Percentiles rank a stretch among this genome's conserved stretches.
Evolutionary conservation across 1,140 invertebrate species (phyloP).

Genomic region (Papilio machaon): DNA sequence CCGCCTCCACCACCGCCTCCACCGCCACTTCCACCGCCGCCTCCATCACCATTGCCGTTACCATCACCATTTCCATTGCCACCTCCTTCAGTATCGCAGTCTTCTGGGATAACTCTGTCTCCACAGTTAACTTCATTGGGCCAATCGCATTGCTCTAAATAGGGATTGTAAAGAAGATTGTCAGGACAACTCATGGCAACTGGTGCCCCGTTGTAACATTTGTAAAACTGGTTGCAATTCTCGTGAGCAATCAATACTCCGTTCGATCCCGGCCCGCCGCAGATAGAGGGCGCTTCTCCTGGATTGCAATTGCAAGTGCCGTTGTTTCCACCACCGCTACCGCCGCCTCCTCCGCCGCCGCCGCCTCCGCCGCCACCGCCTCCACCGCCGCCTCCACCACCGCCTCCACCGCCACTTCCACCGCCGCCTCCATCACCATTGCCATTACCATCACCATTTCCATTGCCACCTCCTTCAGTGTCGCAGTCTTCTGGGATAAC

Average conservation of each 20-base stretch:
- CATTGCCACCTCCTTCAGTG: background rate
- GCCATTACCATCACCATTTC: background rate
- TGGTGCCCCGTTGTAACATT: constrained; percentile 54
- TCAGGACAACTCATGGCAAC: constrained; percentile 46
- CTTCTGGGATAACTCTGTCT: constrained; percentile 49
- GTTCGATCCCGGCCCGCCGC: background rate
- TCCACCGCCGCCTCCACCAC: too few relatives aligned
- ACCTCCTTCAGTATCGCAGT: constrained; percentile 5
- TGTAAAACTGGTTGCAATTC: constrained; percentile 61
- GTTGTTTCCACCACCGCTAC: constrained; percentile 19
- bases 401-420: too few relatives aligned
- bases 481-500: constrained; percentile 44
- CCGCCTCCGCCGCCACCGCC: background rate
- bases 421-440: too few relatives aligned
- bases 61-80: background rate
- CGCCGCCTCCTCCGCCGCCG: constrained; percentile 6
- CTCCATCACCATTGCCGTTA: too few relatives aligned
- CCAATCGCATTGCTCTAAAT: constrained; percentile 54
- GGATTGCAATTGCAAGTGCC: constrained; percentile 40
- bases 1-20: too few relatives aligned
- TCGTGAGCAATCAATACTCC: constrained; percentile 46
- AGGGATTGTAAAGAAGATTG: constrained; percentile 48
- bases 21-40: too few relatives aligned
- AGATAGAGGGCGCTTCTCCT: constrained; percentile 31
- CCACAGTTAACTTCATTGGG: constrained; percentile 49